Evolutionary conservation across 1,140 invertebrate species (phyloP).

Genomic region (Orius insidiosus): DNA sequence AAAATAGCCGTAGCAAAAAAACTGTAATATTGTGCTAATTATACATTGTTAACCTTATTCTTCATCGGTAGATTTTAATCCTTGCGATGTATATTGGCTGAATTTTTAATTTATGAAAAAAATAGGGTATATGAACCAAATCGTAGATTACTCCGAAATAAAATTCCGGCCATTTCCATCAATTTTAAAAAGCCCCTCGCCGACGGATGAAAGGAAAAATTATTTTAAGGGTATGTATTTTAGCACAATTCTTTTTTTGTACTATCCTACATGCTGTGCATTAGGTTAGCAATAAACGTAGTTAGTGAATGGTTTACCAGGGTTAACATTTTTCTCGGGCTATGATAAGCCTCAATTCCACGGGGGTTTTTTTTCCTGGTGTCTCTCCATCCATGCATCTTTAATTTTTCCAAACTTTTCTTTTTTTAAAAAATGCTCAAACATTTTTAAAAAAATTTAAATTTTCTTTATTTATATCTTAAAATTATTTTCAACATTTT

Average conservation of each 20-base stretch:
- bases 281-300: slow-evolving; percentile 16
- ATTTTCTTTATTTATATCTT: slow-evolving; percentile 1
- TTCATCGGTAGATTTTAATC: too few relatives aligned
- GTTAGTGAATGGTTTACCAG: slow-evolving; percentile 17
- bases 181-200: too few relatives aligned
- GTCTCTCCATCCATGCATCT: slow-evolving; percentile 12
- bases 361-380: slow-evolving; percentile 9
- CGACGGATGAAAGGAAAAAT: too few relatives aligned
- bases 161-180: too few relatives aligned
- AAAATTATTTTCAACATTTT: background rate
- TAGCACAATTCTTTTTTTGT: slow-evolving; percentile 16
- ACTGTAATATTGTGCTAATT: too few relatives aligned
- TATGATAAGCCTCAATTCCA: slow-evolving; percentile 13
- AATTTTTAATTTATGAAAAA: too few relatives aligned
- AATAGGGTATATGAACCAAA: too few relatives aligned
- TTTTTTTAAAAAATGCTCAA: background rate
- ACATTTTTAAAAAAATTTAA: background rate
- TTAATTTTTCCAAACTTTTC: background rate
- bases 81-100: too few relatives aligned
- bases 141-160: too few relatives aligned
- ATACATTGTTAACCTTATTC: too few relatives aligned
- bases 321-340: slow-evolving; percentile 7
- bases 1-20: too few relatives aligned
- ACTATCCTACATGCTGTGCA: slow-evolving; percentile 16
- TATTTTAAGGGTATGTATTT: background rate